Evolutionary conservation across 2,888 invertebrate species (phyloP), one percentile per base, ranked within the genome.

Genomic region (Heteropelma amictum): DNA sequence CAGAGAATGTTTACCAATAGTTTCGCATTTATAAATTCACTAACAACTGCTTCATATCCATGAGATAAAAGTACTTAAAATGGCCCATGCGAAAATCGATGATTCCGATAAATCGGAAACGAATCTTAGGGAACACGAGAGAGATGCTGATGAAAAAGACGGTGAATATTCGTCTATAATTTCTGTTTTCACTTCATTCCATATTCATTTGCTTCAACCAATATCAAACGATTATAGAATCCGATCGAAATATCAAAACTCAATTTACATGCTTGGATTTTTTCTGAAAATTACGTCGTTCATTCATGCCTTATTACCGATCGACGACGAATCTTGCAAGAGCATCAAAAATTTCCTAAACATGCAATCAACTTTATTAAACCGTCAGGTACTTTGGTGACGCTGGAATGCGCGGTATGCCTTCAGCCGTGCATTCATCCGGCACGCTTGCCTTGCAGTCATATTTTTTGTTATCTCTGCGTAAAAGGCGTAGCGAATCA

Each of bases 381-480:
- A 19, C 6, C 21, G 19, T 17, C 17, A 87, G 87, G 79, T 23
- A 58, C 81, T 51, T 74, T 80, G 49, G 83, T 85, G 68, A 73
- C 82, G 35, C 87, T 91, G 54, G 97, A 98, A 87, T 98, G 98
- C 90, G 95, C 98, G 5, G 95, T 98, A 42, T 98, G 98, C 86
- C 91, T 98, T 61, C 97, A 97, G 90, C 93, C 93, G 30, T 96
- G 95, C 86, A 93, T 97, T 79, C 96, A 97, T 90, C 98, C 98
- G n/a, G 96, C 97, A 0, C 93, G 94, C 85, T 91, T 98, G 53
- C 98, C 98, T 0, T 98, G 98, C 89, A 94, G 94, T n/a, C 98
- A 98, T 88, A 93, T 98, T 74, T 98, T 98, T 89, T 98, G 98
- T 89, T 98, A 96, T 88, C 91, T 98, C 4, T 98, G 98, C 89